A percentile compares a stretch with the other conserved stretches of the same genome.
Conservation (phyloP, 2,113 vertebrate species). For the Stigmatopora nigra region DNA sequence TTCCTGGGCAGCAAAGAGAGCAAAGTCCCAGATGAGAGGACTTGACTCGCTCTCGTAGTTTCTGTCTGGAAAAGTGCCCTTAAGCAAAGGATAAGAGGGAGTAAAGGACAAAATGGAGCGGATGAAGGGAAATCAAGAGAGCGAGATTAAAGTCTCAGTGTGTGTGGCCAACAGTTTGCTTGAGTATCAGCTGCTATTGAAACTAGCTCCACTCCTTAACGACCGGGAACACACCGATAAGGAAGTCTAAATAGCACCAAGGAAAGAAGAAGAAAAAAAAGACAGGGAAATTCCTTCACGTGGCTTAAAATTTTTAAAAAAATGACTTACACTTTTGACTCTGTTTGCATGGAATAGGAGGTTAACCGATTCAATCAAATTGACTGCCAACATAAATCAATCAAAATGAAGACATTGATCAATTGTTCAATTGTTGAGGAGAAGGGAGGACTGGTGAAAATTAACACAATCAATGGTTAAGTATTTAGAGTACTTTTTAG, state of each 20-base stretch:
- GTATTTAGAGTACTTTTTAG: slow-evolving; percentile 13
- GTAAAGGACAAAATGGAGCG: slow-evolving; percentile 20
- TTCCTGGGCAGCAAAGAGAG: slow-evolving; percentile 52
- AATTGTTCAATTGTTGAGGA: slow-evolving; percentile 24
- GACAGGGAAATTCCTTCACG: background rate
- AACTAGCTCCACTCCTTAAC: slow-evolving; percentile 38
- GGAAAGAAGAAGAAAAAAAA: slow-evolving; percentile 5
- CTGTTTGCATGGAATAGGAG: background rate
- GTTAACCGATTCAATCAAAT: slow-evolving; percentile 7
- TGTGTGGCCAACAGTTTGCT: slow-evolving; percentile 37
- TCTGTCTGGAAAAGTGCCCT: slow-evolving; percentile 23
- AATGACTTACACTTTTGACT: background rate
- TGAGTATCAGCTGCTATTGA: slow-evolving; percentile 53
- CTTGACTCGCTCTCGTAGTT: slow-evolving; percentile 19
- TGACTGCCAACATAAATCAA: slow-evolving; percentile 8
- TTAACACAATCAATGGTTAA: slow-evolving; percentile 40
- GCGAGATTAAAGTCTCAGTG: slow-evolving; percentile 36
- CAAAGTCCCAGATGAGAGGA: slow-evolving; percentile 21
- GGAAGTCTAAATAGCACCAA: slow-evolving; percentile 39
- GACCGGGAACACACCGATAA: slow-evolving; percentile 40
- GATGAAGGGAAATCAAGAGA: slow-evolving; percentile 19
- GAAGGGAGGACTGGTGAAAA: slow-evolving; percentile 14
- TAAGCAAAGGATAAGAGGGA: slow-evolving; percentile 11
- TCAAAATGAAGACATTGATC: slow-evolving; percentile 7
- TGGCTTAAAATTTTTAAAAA: background rate